A percentile compares a stretch with the other conserved stretches of the same genome.
Conservation (phyloP, 2,888 invertebrate species). For the Andrena dorsata region DNA sequence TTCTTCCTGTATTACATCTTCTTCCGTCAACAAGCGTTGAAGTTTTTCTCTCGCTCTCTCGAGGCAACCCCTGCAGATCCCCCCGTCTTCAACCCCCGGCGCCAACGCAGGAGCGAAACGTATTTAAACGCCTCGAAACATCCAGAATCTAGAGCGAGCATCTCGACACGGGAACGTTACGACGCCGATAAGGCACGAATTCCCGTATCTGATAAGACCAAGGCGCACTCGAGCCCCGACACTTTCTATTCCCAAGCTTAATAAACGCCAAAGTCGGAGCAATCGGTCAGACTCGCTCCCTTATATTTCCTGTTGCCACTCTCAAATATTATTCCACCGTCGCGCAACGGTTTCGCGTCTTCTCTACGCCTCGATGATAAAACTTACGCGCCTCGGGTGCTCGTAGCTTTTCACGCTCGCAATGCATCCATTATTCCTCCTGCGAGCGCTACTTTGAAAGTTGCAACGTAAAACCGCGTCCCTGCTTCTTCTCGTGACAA, state of each 20-base stretch:
- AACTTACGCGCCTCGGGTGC: conserved; percentile 12
- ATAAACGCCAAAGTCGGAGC: conserved; percentile 15
- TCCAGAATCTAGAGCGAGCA: conserved; percentile 23
- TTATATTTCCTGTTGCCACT: background rate
- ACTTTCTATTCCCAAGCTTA: conserved; percentile 28
- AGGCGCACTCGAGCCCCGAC: conserved; percentile 17
- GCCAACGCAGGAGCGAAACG: conserved; percentile 2
- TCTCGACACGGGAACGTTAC: conserved; percentile 51
- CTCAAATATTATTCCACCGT: background rate
- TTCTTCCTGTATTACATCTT: conserved; percentile 1
- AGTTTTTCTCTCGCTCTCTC: background rate
- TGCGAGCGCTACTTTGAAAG: background rate
- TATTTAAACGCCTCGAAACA: conserved; percentile 49
- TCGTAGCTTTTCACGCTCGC: conserved; percentile 32
- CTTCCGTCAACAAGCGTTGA: background rate
- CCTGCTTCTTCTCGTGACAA: background rate
- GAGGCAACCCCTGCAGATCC: conserved; percentile 1
- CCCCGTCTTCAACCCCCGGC: background rate
- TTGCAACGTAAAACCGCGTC: conserved; percentile 10
- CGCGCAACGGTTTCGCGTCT: conserved; percentile 23
- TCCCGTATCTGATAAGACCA: conserved; percentile 57
- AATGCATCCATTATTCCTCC: conserved; percentile 2
- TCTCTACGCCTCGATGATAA: conserved; percentile 16
- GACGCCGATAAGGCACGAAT: conserved; percentile 70
- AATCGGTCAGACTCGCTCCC: background rate